phyloP scores from a whole-genome alignment of 2,113 vertebrate species.

The Catagonus wagneri region DNA sequence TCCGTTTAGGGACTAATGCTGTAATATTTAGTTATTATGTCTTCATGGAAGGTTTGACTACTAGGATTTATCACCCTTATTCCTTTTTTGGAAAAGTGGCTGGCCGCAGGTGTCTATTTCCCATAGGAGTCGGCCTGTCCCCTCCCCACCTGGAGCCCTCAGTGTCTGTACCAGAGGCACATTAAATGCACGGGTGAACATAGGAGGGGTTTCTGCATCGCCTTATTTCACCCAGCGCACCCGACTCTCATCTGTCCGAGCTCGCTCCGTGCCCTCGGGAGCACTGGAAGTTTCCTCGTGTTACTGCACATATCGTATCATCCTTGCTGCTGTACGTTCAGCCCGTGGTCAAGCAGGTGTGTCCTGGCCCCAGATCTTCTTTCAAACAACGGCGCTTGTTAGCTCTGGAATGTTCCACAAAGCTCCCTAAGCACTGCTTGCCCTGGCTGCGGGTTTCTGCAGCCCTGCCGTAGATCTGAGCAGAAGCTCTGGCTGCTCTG shows the following conservation, averaged over 20 bases:
- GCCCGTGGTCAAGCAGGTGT: not conserved
- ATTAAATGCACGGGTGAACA: not conserved
- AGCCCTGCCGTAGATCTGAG: not conserved
- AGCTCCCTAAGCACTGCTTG: too few relatives aligned
- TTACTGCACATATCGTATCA: accelerated
- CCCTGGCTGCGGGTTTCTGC: too few relatives aligned
- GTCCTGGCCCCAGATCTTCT: not conserved
- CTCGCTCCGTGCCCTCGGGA: not conserved
- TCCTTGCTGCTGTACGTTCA: too few relatives aligned
- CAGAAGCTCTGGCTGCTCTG: not conserved
- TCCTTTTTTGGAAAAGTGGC: not conserved
- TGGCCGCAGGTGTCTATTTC: not conserved
- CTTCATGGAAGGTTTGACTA: not conserved
- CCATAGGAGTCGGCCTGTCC: not conserved
- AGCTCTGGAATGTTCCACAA: not conserved
- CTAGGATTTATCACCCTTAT: too few relatives aligned
- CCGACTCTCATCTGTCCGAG: not conserved
- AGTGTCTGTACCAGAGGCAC: not conserved
- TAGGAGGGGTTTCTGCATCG: not conserved
- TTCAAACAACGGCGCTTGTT: not conserved
- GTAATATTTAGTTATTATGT: accelerated
- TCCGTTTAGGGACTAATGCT: not conserved
- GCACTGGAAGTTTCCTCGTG: not conserved
- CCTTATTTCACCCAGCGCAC: not conserved
- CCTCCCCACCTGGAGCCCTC: not conserved